Base-by-base conservation (phyloP, 2,113 vertebrate species). In the Formicarius rufipectus region DNA sequence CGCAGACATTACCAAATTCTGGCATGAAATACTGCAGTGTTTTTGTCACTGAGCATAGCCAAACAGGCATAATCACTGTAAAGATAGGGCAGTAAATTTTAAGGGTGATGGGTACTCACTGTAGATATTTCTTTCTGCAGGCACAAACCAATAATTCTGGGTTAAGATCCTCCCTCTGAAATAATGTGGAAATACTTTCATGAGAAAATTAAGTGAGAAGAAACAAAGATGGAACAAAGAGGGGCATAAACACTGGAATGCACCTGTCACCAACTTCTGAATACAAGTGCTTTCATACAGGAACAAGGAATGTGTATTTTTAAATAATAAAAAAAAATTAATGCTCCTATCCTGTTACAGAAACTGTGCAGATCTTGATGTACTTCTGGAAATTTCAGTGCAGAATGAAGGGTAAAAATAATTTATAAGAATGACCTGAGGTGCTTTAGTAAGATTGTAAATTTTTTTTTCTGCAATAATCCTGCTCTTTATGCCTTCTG, bases 401-500 rank as follows among this genome's bases (percentile, higher is more conserved):
- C 17, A 71, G 27, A 84, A 81, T 10, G 28, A 81, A 47, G 8
- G 6, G 5, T 78, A 72, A 62, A 86, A 88, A 37, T 39, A 0
- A 39, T 63, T 79, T 76, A 4, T 30, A 59, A 81, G 23, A 67
- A 62, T 47, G 14, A 66, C 8, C 14, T 45, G 25, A 80, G 9
- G 8, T 86, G 7, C 3, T 87, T 74, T 42, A 67, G 35, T 37
- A 72, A 81, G 56, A 42, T 5, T 31, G 35, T 18, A 45, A 45
- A n/a, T 52, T 35, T 20, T 19, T 10, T 33, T 14, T 24, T 14
- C 17, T 8, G 60, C 58, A 90, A 92, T 79, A 95, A 91, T 84
- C 73, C 66, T 49, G 25, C 35, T 67, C 82, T 91, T 91, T 68
- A 24, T 64, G 39, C 91, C n/a, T 95, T 93, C 83, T 94, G 63